phyloP scores from a whole-genome alignment of 2,888 invertebrate genomes.

The Encarsia formosa region DNA sequence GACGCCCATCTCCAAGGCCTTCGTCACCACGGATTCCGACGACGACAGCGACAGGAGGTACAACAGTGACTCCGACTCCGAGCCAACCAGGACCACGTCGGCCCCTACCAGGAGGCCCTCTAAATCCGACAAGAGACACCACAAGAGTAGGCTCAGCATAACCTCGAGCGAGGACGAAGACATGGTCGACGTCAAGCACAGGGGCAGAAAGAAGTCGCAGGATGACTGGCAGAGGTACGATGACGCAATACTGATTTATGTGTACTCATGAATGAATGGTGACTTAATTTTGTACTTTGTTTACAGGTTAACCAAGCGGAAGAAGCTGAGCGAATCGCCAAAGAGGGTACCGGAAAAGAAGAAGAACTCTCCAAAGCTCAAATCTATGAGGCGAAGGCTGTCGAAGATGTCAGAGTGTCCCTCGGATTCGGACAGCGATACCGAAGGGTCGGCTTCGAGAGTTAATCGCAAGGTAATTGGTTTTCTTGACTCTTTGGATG shows the following conservation, averaged over 20 bases:
- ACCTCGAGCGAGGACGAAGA: conserved; percentile 39
- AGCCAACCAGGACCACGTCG: conserved; percentile 1
- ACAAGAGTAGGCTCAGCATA: conserved; percentile 25
- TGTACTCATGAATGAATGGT: not conserved
- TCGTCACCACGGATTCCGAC: conserved; percentile 38
- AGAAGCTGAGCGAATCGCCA: conserved; percentile 39
- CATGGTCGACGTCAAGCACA: conserved; percentile 1
- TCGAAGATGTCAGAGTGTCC: conserved; percentile 37
- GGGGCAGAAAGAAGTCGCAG: conserved; percentile 31
- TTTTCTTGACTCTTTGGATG: not conserved
- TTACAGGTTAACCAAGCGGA: conserved; percentile 31
- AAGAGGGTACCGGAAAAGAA: conserved; percentile 46
- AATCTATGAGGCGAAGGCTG: conserved; percentile 40
- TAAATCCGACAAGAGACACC: conserved; percentile 20
- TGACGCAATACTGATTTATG: too few species aligned
- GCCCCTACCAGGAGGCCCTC: conserved; percentile 13
- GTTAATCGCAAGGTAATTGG: conserved; percentile 36
- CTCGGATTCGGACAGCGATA: conserved; percentile 45
- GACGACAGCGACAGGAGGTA: conserved; percentile 46
- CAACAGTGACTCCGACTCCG: conserved; percentile 48
- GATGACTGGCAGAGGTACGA: not conserved
- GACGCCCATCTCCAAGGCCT: conserved; percentile 50
- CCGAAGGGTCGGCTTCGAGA: conserved; percentile 39
- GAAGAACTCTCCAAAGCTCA: conserved; percentile 47
- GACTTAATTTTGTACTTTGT: not conserved